Base-by-base conservation (phyloP, 2,888 invertebrate species). In the Sylvicola fuscatus region DNA sequence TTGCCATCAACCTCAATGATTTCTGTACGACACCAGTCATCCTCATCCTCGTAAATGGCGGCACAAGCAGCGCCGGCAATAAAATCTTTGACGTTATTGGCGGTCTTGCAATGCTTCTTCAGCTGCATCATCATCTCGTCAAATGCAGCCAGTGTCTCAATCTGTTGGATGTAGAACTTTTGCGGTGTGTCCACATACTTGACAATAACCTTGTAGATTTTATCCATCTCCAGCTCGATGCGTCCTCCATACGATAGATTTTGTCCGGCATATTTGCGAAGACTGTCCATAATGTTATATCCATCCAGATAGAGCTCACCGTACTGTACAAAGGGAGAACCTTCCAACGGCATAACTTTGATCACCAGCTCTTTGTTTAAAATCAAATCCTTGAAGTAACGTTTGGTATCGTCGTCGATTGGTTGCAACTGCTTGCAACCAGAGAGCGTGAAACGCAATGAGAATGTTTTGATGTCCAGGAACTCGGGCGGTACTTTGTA, bases 21-120 rank as follows among this genome's bases (percentile, higher is more conserved):
- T 49, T 72, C 68, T 0, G 87, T 93, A 43, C 97, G 66, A 54
- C 95, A 95, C 92, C 93, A 97, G 49, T 79, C 76, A 21, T 68
- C 67, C 55, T 87, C 86, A 34, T 61, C 68, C 33, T 72, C 69
- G 50, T 80, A 95, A 39, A 77, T 70, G 1, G 92, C 90, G 43
- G 77, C 75, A 47, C 81, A 81, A 0, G 78, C 72, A 6, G 70
- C 60, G 0, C 74, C 75, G 3, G 65, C 51, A 2, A 65, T 61
- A 3, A 77, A 45, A 27, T 68, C 46, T 33, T 62, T 60, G 2
- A 60, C 50, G 1, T 52, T 48, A 29, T 55, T 51, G 35, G 65
- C 66, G 36, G 50, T 61, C 44, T 64, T 61, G 47, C 75, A 77
- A 40, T 69, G 67, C 2, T 54, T 49, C 40, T 68, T 69, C 37